Base-by-base conservation (phyloP, 2,888 invertebrate genomes). In the Melolontha melolontha region DNA sequence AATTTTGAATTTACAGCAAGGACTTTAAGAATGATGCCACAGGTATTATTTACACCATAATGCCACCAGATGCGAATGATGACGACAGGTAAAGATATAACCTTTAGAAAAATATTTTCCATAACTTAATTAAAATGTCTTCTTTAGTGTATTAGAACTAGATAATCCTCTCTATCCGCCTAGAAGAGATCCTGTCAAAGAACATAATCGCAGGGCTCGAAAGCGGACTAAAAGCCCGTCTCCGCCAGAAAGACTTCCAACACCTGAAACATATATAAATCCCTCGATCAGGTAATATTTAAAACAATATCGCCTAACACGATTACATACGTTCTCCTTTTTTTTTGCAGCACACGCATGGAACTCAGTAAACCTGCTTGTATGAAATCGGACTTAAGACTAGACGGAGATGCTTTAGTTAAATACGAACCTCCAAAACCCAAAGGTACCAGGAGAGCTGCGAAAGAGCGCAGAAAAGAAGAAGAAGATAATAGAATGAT, bases 351-450 rank as follows among this genome's bases (percentile, higher is more conserved):
- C 27, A 67, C 47, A 1, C 70, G 73, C 1, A 52, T 69, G 22
- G 65, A 68, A 1, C 29, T 70, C 34, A 44, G 57, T 1, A 50
- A 41, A 34, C 71, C 68, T 8, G 52, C 64, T 5, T 66, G 50
- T 14, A 42, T 59, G 57, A 40, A 22, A 27, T 49, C 57, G 8
- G 54, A 69, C 1, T 22, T 39, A 11, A 40, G 42, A 27, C 16
- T 12, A 1, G 59, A 63, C 2, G 63, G 64, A 0, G 68, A 67
- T 39, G 66, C 68, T 7, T 55, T 71, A 14, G 54, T 74, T 0
- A 76, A 75, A 64, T 81, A 78, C 67, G 55, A 72, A 2, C 63
- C 71, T 1, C 77, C 77, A 0, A 74, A 74, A 62, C 72, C 76
- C 0, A 77, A 75, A 57, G 76, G 64, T 4, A 29, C 22, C 16